Percentiles rank a stretch among this genome's conserved stretches.
Evolutionary conservation across 2,797 vertebrate genomes (phyloP).

Genomic region (Saxicola maurus): DNA sequence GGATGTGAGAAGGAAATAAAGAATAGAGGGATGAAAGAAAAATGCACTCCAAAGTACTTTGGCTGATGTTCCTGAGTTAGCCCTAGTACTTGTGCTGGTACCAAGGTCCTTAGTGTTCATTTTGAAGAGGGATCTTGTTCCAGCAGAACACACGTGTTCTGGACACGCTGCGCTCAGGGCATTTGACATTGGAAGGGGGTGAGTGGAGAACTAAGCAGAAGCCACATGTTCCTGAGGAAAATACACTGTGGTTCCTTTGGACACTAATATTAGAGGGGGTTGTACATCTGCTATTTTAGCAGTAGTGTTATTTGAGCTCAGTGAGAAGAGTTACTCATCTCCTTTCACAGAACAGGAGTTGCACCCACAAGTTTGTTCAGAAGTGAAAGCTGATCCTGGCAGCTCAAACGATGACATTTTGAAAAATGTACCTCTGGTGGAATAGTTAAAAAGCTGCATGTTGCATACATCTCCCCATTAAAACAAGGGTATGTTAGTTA

Average conservation of each 20-base stretch:
- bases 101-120: not conserved
- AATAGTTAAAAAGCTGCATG: not conserved
- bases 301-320: not conserved
- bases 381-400: not conserved
- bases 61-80: slow-evolving; percentile 69
- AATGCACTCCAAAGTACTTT: slow-evolving; percentile 39
- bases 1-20: not conserved
- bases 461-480: not conserved
- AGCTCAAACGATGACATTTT: not conserved
- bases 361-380: not conserved
- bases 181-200: not conserved
- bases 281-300: not conserved
- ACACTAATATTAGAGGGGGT: not conserved
- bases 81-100: slow-evolving; percentile 24
- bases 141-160: not conserved
- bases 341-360: not conserved
- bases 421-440: not conserved
- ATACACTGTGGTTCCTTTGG: slow-evolving; percentile 28
- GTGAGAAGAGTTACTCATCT: not conserved
- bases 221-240: slow-evolving; percentile 45
- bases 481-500: not conserved
- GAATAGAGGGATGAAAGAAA: slow-evolving; percentile 3
- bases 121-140: not conserved
- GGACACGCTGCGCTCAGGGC: not conserved
- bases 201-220: not conserved